phyloP scores from a whole-genome alignment of 2,888 invertebrate genomes.

The Nemoura dubitans region DNA sequence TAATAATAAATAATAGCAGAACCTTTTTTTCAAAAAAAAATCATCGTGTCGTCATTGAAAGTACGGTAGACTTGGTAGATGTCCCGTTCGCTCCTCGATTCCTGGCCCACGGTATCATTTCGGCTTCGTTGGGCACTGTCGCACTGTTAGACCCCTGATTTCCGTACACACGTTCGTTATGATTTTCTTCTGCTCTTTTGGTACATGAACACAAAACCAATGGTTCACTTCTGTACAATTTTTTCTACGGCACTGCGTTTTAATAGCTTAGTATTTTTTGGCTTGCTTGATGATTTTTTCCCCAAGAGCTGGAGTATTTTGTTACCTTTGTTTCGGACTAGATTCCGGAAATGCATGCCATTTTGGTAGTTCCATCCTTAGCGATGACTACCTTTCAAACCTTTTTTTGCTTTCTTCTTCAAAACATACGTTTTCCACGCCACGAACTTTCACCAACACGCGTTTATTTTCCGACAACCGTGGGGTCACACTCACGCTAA shows the following conservation, averaged over 20 bases:
- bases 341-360: background rate
- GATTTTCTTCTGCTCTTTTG: background rate
- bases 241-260: background rate
- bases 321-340: background rate
- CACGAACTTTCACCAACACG: background rate
- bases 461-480: background rate
- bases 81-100: background rate
- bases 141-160: background rate
- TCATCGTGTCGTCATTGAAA: background rate
- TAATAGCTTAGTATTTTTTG: background rate
- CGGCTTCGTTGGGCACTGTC: background rate
- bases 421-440: background rate
- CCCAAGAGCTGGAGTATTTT: background rate
- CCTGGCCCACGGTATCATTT: background rate
- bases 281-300: conserved; percentile 12
- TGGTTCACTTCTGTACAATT: background rate
- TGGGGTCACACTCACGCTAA: background rate
- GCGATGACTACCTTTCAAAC: background rate
- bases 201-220: background rate
- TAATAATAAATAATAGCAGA: conserved; percentile 54
- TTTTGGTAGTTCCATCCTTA: background rate
- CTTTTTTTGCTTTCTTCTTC: background rate
- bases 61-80: background rate
- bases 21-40: conserved; percentile 1
- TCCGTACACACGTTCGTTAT: background rate